These are phyloP conservation scores for Psittacula cyanocephala DNA, from an alignment of 2,113 vertebrate genomes.

Conservation along the genomic window DNA sequence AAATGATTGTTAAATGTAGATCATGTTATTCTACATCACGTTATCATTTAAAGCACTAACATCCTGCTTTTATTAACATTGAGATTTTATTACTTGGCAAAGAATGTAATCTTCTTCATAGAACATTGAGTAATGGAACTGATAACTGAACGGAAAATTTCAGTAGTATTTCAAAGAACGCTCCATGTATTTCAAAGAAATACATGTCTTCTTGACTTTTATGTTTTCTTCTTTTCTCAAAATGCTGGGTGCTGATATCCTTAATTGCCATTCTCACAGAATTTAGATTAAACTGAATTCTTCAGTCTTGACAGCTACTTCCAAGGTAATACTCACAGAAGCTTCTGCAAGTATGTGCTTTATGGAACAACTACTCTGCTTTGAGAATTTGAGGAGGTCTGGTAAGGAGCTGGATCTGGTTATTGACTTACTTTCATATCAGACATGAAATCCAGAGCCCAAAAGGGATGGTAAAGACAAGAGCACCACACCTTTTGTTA, in stretches of 20 bases:
- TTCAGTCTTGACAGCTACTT: neutral
- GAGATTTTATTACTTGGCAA: neutral
- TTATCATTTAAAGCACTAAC: neutral
- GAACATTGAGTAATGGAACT: neutral
- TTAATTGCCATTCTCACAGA: neutral
- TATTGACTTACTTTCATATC: neutral
- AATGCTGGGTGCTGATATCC: neutral
- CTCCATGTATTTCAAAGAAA: neutral
- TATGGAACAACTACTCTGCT: neutral
- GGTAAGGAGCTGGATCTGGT: neutral
- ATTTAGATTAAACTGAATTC: neutral
- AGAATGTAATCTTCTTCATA: neutral
- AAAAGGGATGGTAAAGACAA: neutral
- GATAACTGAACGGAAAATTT: neutral
- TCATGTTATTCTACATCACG: neutral
- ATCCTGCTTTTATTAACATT: neutral
- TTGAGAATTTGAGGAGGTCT: neutral
- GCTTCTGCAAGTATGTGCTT: neutral
- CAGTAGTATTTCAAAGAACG: neutral
- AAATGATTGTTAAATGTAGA: neutral
- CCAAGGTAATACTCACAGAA: neutral
- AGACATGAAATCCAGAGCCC: neutral
- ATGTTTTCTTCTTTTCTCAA: neutral
- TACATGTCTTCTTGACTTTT: neutral
- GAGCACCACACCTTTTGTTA: neutral